Conservation (phyloP, 2,113 vertebrate species). For the Sinocyclocheilus anshuiensis region DNA sequence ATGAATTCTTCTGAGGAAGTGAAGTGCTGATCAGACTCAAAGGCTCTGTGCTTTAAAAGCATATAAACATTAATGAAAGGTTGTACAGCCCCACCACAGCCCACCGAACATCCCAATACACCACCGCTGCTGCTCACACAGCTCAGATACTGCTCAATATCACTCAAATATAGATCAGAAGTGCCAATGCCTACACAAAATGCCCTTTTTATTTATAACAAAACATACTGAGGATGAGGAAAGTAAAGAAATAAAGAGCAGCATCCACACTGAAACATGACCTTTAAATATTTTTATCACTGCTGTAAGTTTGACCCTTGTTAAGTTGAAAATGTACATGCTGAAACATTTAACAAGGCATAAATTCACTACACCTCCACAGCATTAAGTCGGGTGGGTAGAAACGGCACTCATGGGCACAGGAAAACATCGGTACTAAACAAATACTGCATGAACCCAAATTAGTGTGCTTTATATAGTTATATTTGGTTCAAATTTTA, state of each 20-base stretch:
- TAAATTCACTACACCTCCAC: background rate
- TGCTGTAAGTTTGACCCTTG: background rate
- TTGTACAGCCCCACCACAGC: background rate
- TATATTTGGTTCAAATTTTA: too few species aligned
- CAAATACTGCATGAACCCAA: too few species aligned
- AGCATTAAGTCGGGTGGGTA: background rate
- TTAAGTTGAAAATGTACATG: background rate
- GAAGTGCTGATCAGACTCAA: background rate
- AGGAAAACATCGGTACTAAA: background rate
- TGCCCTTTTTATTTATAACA: background rate
- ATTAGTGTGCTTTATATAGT: too few species aligned
- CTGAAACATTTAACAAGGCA: background rate
- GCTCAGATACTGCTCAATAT: background rate
- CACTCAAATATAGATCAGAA: background rate
- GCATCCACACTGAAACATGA: background rate
- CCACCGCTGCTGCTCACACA: background rate
- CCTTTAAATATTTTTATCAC: background rate
- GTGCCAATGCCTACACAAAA: background rate
- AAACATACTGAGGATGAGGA: background rate
- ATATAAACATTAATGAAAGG: background rate
- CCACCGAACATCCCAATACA: background rate
- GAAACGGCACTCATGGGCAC: background rate
- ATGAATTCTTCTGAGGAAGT: background rate
- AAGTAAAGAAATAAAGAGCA: background rate
- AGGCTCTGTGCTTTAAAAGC: background rate